phyloP scores from a whole-genome alignment of 1,140 invertebrate genomes.

The Grapholita molesta region DNA sequence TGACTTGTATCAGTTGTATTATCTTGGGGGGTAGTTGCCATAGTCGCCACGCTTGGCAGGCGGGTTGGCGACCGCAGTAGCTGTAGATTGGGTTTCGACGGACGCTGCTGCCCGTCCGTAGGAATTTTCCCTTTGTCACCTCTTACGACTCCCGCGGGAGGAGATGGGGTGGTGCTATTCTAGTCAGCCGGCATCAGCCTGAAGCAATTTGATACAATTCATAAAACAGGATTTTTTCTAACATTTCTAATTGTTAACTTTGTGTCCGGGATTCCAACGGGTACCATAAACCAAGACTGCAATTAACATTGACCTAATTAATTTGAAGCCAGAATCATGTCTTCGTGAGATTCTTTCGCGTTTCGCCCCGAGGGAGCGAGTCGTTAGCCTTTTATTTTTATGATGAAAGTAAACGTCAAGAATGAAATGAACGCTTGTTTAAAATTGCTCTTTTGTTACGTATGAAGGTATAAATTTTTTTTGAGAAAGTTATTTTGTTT shows the following conservation, averaged over 20 bases:
- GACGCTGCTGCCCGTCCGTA: too few species aligned
- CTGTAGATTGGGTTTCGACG: too few species aligned
- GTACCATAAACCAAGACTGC: constrained; percentile 5
- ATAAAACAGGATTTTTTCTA: not conserved
- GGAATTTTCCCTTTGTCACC: too few species aligned
- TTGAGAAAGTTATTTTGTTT: too few species aligned
- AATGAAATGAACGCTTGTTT: constrained; percentile 13
- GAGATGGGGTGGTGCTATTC: too few species aligned
- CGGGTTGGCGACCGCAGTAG: too few species aligned
- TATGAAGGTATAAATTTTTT: not conserved
- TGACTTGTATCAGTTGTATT: too few species aligned
- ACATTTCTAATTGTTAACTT: constrained; percentile 6
- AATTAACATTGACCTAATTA: constrained; percentile 18
- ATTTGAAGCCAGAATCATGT: constrained; percentile 9
- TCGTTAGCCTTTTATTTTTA: constrained; percentile 16
- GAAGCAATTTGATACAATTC: not conserved
- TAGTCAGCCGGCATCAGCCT: too few species aligned
- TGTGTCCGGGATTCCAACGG: constrained; percentile 7
- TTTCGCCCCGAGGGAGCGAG: not conserved
- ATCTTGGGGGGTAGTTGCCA: too few species aligned
- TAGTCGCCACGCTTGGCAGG: too few species aligned
- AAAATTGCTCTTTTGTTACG: constrained; percentile 3
- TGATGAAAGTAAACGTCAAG: not conserved
- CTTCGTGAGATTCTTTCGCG: not conserved
- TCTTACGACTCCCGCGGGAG: too few species aligned